Evolutionary conservation across 2,113 vertebrate species (phyloP).

Genomic region (Pedetes capensis): DNA sequence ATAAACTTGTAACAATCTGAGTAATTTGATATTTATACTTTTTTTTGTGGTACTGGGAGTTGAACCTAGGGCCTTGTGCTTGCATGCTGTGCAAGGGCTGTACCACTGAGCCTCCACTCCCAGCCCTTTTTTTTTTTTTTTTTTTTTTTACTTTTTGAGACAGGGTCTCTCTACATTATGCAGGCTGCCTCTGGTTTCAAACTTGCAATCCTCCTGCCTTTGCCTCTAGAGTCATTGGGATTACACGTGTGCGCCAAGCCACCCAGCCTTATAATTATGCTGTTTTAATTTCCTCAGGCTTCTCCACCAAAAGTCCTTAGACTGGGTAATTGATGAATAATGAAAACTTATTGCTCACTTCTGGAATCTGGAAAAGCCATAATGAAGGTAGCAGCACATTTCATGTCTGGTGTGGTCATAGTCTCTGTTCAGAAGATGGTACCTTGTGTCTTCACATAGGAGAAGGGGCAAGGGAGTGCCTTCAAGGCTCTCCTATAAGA

Average conservation of each 20-base stretch:
- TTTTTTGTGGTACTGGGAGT: no score
- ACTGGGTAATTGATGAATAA: not conserved
- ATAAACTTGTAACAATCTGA: not conserved
- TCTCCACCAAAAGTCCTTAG: not conserved
- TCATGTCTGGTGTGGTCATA: not conserved
- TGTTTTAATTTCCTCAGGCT: not conserved
- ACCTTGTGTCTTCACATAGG: not conserved
- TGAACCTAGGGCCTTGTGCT: no score
- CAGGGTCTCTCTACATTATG: no score
- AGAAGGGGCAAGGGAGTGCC: fast-evolving
- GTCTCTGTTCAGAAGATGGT: not conserved
- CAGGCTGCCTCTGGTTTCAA: no score
- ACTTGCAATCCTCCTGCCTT: no score
- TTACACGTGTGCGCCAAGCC: no score
- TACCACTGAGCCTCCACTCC: no score
- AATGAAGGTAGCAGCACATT: not conserved
- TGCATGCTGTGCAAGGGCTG: no score
- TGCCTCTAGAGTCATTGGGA: no score
- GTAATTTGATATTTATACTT: not conserved
- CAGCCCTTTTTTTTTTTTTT: no score
- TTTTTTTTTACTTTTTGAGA: no score
- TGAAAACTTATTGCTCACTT: not conserved
- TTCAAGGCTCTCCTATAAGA: fast-evolving
- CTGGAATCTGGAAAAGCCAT: not conserved
- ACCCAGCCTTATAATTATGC: no score